A percentile compares a stretch with the other conserved stretches of the same genome.
phyloP scores from a whole-genome alignment of 2,797 vertebrate genomes.

The Rhincodon typus region DNA sequence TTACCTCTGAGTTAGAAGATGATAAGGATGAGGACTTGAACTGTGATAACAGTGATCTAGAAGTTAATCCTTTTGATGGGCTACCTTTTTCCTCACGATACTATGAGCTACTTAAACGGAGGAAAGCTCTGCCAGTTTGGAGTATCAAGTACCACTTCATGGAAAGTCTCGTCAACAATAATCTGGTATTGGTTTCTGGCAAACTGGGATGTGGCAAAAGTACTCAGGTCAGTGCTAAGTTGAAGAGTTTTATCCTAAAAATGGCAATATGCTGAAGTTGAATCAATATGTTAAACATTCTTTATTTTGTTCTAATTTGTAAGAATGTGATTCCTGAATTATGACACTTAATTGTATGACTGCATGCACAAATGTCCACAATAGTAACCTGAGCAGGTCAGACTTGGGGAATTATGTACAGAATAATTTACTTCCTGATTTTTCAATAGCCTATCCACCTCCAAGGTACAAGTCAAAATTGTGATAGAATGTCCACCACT shows the following conservation, averaged over 20 bases:
- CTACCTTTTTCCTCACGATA: slow-evolving; percentile 88
- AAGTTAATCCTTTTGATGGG: slow-evolving; percentile 88
- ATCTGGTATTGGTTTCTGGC: slow-evolving; percentile 73
- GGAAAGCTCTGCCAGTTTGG: slow-evolving; percentile 71
- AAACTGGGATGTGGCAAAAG: slow-evolving; percentile 79
- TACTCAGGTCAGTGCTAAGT: slow-evolving; percentile 66
- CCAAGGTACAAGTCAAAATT: too few species aligned
- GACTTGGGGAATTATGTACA: too few species aligned
- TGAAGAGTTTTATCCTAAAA: background rate
- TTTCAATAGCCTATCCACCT: too few species aligned
- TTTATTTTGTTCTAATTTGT: background rate
- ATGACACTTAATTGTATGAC: background rate
- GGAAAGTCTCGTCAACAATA: slow-evolving; percentile 72
- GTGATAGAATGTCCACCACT: too few species aligned
- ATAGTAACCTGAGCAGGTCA: too few species aligned
- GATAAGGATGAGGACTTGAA: slow-evolving; percentile 45
- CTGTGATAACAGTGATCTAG: slow-evolving; percentile 63
- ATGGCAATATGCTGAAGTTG: background rate
- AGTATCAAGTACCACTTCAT: slow-evolving; percentile 66
- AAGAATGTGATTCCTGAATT: background rate
- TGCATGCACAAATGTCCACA: too few species aligned
- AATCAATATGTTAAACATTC: background rate
- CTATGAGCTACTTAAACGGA: slow-evolving; percentile 72
- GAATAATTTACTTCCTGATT: too few species aligned
- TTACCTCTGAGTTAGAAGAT: slow-evolving; percentile 49